Evolutionary conservation across 2,888 invertebrate genomes (phyloP), one percentile per base, ranked within the genome.

Genomic region (Copidosoma aretas): DNA sequence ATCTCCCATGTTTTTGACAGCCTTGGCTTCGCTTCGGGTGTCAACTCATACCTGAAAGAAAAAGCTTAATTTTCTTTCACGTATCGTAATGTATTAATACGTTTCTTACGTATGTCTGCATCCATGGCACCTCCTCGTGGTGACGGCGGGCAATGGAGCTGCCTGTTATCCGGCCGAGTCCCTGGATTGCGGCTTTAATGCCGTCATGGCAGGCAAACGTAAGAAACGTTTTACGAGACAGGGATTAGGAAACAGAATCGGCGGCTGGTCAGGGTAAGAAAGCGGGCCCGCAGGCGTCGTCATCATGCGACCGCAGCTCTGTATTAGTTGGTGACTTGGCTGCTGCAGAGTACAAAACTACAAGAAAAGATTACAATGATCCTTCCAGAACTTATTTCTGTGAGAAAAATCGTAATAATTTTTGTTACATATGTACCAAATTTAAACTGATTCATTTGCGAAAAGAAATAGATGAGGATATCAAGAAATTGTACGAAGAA

Each of bases 181-280:
- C 64, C 68, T 68, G 68, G 72, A 64, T 68, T 14, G 56, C 66
- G 59, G 64, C 64, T 15, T 68, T 53, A 1, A 67, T 68, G 67
- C 65, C 68, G 68, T 73, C 72, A 70, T 72, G 68, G 51, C 66
- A 66, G 59, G 17, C 67, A 66, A 69, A 67, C 51, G 58, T 41
- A 60, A n/a, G 22, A 58, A 41, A 51, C 61, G n/a, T n/a, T n/a
- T 8, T 67, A 68, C 68, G 53, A 66, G 57, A 61, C 70, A 68
- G 70, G 60, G 64, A 57, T 2, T 67, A 53, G 71, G 72, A 59
- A 72, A 60, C 67, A 68, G 68, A 59, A 72, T 63, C 67, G 70
- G 68, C 72, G 70, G 15, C 70, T 71, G 68, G 58, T 68, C 59
- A 32, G 32, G 32, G 32, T 32, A 8, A 32, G 32, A 32, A 32